Conservation (phyloP, 1,140 invertebrate genomes). For the Stegodyphus dumicola region DNA sequence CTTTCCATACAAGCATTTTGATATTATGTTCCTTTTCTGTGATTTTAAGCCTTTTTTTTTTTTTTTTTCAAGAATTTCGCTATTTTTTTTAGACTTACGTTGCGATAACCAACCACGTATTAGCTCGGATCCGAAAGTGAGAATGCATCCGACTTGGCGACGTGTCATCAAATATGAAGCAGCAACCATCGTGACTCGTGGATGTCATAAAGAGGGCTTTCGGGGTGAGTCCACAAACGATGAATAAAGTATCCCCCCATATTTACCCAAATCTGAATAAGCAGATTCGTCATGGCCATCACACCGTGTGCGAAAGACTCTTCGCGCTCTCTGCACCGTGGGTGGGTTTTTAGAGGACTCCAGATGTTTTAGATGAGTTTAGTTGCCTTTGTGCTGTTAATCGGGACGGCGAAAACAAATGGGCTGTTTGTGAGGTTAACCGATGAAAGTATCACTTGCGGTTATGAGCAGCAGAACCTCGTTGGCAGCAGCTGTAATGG, state of each 20-base stretch:
- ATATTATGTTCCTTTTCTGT: no score
- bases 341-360: slow-evolving; percentile 21
- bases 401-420: slow-evolving; percentile 51
- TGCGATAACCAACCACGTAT: no score
- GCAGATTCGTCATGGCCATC: slow-evolving; percentile 58
- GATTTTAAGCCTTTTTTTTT: no score
- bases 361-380: slow-evolving; percentile 56
- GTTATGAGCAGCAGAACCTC: background rate
- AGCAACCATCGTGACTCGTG: background rate
- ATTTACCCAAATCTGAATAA: slow-evolving; percentile 57
- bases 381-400: slow-evolving; percentile 43
- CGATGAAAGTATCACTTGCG: slow-evolving; percentile 32
- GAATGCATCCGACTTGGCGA: slow-evolving; percentile 2
- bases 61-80: no score
- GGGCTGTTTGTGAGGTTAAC: slow-evolving; percentile 34
- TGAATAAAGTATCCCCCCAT: slow-evolving; percentile 47
- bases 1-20: no score
- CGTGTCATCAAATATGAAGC: background rate
- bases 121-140: background rate
- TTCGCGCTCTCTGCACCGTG: slow-evolving; percentile 11
- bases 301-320: slow-evolving; percentile 28
- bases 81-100: no score
- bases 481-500: no score
- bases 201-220: slow-evolving; percentile 41
- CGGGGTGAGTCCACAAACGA: slow-evolving; percentile 48